Evolutionary conservation across 2,888 invertebrate species (phyloP), one percentile per base, ranked within the genome.

Genomic region (Drosophila leonis): DNA sequence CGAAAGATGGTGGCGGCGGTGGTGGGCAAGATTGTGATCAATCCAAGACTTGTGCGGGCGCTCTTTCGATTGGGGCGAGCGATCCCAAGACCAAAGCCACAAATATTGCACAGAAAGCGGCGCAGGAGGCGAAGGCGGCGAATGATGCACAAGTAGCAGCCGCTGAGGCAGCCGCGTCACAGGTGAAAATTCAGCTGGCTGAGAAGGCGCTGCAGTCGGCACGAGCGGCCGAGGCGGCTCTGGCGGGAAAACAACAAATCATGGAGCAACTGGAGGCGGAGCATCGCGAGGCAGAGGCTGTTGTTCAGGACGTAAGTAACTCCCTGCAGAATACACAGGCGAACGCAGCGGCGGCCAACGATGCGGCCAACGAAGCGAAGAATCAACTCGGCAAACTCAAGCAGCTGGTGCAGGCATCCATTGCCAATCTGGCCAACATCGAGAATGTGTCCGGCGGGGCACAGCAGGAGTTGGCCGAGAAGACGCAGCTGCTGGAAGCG

Each of bases 81-180:
- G 82, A 78, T 71, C 82, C 74, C 20, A 93, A 90, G 65, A 81
- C 94, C 85, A 95, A 94, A 82, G 95, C 95, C 0, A 94, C 95
- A 0, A 95, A 94, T 84, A 95, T 96, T 83, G 96, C 96, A 0
- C 95, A 95, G 88, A 96, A 96, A 78, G 96, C 96, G 0, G 96
- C 96, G 0, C 95, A 95, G 65, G 96, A 96, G 89, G 96, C 96
- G 0, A 91, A 91, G 63, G 96, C 96, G 0, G 96, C 96, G 0
- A 95, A 95, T 55, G 96, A 96, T 89, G 96, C 96, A 0, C 96
- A 96, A 85, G 95, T 96, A 1, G 96, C 96, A 0, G 95, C 96
- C 24, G 96, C 95, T 29, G 96, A 96, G 0, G 96, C 96, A 80
- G 95, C 95, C 82, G 95, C 95, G 0, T 95, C 96, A 1, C 96